phyloP scores from a whole-genome alignment of 2,113 vertebrate genomes.

The Sylvia atricapilla region DNA sequence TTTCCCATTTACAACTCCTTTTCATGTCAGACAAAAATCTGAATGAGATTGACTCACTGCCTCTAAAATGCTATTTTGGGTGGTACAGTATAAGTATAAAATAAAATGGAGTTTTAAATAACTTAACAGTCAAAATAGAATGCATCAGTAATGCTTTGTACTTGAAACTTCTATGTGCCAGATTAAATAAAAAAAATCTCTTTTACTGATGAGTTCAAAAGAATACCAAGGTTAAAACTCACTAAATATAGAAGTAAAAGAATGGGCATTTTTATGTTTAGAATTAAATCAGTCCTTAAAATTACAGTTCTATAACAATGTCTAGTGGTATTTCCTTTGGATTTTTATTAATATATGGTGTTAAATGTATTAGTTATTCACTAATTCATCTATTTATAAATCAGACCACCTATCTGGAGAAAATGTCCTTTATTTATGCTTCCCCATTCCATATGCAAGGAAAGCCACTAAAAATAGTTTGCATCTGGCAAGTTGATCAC shows the following conservation, averaged over 20 bases:
- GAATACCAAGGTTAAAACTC: background rate
- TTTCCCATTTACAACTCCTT: background rate
- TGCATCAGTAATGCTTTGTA: background rate
- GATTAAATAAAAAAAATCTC: background rate
- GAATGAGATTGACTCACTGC: background rate
- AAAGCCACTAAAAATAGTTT: slow-evolving; percentile 55
- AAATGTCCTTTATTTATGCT: slow-evolving; percentile 1
- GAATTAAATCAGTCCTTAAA: background rate
- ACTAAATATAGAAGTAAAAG: background rate
- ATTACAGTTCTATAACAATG: background rate
- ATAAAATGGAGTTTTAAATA: background rate
- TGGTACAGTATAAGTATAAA: background rate
- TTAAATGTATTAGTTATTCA: background rate
- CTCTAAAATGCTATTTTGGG: background rate
- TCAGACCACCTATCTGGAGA: background rate
- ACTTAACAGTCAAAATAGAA: background rate
- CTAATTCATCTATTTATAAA: background rate
- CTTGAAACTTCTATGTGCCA: background rate
- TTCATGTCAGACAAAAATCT: background rate
- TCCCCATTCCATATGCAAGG: slow-evolving; percentile 14
- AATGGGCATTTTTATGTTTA: background rate
- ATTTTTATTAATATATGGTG: background rate
- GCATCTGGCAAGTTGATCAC: slow-evolving; percentile 18
- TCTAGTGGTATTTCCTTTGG: background rate
- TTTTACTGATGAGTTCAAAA: background rate